A percentile compares a stretch with the other conserved stretches of the same genome.
Conservation (phyloP, 2,113 vertebrate genomes). For the Cyprinodon variegatus region DNA sequence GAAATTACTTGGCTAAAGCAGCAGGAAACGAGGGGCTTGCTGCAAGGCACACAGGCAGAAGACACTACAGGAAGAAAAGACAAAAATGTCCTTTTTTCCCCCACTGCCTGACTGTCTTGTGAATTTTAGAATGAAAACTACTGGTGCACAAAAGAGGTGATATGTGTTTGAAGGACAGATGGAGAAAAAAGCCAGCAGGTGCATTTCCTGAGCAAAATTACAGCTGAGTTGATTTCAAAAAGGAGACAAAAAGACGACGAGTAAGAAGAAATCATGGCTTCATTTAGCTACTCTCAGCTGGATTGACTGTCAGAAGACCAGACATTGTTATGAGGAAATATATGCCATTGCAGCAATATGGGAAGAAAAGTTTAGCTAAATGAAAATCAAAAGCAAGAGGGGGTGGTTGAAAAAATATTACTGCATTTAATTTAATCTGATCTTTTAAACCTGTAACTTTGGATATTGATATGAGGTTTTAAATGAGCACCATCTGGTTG, state of each 20-base stretch:
- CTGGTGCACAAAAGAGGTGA: slow-evolving; percentile 6
- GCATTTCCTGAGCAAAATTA: slow-evolving; percentile 24
- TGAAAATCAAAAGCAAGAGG: slow-evolving; percentile 32
- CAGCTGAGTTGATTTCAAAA: not conserved
- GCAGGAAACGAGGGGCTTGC: slow-evolving; percentile 25
- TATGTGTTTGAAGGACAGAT: slow-evolving; percentile 40
- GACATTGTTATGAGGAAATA: slow-evolving; percentile 2
- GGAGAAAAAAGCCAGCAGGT: slow-evolving; percentile 11
- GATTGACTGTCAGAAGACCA: slow-evolving; percentile 25
- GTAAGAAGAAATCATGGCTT: slow-evolving; percentile 16
- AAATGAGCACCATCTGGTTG: not conserved
- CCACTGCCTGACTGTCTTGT: slow-evolving; percentile 1
- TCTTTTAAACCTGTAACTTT: not conserved
- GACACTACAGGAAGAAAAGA: slow-evolving; percentile 12
- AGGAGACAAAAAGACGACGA: slow-evolving; percentile 26
- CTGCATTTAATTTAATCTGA: not conserved
- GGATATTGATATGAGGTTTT: not conserved
- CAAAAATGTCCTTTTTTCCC: slow-evolving; percentile 8
- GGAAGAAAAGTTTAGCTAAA: not conserved
- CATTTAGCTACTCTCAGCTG: slow-evolving; percentile 8
- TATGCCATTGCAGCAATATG: not conserved
- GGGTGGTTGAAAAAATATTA: not conserved
- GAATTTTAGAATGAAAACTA: slow-evolving; percentile 40
- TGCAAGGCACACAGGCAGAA: slow-evolving; percentile 42
- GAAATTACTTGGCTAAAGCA: slow-evolving; percentile 1